Evolutionary conservation across 2,888 invertebrate species (phyloP).

Genomic region (Agriopis aurantiaria): DNA sequence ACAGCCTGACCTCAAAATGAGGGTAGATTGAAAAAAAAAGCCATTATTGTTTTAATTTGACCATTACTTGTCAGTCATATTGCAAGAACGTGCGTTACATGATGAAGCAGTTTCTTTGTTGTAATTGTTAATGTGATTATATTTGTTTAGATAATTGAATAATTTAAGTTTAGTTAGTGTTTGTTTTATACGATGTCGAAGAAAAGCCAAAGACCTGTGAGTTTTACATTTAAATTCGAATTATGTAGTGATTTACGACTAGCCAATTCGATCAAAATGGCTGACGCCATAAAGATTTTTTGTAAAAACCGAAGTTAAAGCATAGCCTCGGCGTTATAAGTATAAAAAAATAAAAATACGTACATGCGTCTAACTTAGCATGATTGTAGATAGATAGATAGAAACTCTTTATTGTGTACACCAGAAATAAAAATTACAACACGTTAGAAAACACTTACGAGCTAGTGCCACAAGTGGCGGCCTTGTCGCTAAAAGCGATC

Average conservation of each 20-base stretch:
- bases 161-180: neutral
- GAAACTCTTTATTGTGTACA: no score
- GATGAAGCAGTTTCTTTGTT: neutral
- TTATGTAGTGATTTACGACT: neutral
- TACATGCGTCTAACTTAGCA: no score
- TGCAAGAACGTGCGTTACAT: neutral
- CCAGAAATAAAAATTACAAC: no score
- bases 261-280: neutral
- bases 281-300: neutral
- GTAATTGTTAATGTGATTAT: neutral
- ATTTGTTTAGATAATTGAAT: neutral
- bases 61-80: neutral
- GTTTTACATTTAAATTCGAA: neutral
- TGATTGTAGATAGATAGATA: no score
- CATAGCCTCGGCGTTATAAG: no score
- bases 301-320: neutral
- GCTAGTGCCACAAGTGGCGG: no score
- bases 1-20: neutral
- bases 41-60: neutral
- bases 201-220: neutral
- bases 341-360: no score
- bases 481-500: no score
- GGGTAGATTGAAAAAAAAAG: neutral
- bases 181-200: neutral
- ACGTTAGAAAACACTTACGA: no score